These are phyloP conservation scores for Microplitis manilae DNA, from an alignment of 2,888 invertebrate genomes.

Conservation along the genomic window DNA sequence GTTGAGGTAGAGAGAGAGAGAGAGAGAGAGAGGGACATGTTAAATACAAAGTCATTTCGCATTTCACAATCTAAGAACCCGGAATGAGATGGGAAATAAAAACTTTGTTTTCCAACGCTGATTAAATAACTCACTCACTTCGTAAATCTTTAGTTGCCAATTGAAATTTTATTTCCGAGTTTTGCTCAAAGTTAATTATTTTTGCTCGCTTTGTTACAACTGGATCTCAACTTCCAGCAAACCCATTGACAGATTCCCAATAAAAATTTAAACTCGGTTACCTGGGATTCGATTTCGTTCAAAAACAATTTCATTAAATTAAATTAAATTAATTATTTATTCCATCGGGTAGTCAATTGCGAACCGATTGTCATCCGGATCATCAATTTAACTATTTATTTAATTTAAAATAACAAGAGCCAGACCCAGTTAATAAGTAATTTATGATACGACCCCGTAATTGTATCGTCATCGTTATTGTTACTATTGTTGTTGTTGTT, in stretches of 20 bases:
- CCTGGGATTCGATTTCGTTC: constrained; percentile 29
- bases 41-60: neutral
- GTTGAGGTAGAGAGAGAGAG: neutral
- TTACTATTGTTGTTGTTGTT: neutral
- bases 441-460: neutral
- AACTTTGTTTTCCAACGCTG: constrained; percentile 42
- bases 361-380: neutral
- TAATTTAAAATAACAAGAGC: neutral
- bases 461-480: neutral
- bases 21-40: neutral
- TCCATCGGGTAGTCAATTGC: neutral
- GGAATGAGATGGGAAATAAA: neutral
- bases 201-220: neutral
- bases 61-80: too few relatives aligned
- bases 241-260: neutral
- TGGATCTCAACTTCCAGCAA: neutral
- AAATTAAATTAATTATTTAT: neutral
- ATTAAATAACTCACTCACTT: constrained; percentile 38
- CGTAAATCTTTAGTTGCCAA: neutral
- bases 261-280: neutral
- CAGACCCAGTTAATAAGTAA: neutral
- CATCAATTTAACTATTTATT: neutral
- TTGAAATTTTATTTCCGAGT: constrained; percentile 19
- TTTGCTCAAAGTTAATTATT: neutral
- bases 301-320: neutral